Percentiles rank a stretch among this genome's conserved stretches.
Conservation (phyloP, 2,797 vertebrate genomes). For the Emys orbicularis region DNA sequence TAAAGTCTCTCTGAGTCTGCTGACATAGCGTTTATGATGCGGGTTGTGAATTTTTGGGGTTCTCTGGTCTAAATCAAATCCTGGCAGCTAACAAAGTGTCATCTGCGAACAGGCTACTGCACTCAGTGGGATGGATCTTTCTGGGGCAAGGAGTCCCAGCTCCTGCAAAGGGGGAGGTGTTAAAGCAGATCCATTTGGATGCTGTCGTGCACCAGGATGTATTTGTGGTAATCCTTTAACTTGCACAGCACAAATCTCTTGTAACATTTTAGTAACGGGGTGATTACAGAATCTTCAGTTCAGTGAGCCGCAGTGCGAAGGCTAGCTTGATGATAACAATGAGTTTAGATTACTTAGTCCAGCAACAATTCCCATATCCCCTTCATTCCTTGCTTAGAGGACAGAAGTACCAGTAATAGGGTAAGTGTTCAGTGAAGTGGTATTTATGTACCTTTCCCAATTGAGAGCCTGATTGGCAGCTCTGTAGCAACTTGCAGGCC, state of each 20-base stretch:
- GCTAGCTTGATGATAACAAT: background rate
- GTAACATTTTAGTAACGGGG: fast-evolving
- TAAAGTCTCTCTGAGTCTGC: fast-evolving
- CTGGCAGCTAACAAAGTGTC: background rate
- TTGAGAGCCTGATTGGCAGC: background rate
- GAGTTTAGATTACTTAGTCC: background rate
- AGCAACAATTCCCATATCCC: background rate
- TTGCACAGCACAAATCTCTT: background rate
- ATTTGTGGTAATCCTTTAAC: fast-evolving
- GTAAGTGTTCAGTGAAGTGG: too few relatives aligned
- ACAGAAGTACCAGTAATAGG: background rate
- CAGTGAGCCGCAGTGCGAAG: background rate
- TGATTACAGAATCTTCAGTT: background rate
- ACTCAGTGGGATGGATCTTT: background rate
- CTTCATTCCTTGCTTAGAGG: background rate
- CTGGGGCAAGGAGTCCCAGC: background rate
- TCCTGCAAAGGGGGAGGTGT: background rate
- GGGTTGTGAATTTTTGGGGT: background rate
- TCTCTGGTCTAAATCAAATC: background rate
- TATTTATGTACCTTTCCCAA: background rate
- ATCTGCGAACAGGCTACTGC: background rate
- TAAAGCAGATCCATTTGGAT: background rate
- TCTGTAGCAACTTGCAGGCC: background rate
- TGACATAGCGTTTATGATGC: background rate
- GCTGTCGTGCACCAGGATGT: background rate